Percentiles rank a stretch among this genome's conserved stretches.
Conservation (phyloP, 2,113 vertebrate species). For the Pholis gunnellus region DNA sequence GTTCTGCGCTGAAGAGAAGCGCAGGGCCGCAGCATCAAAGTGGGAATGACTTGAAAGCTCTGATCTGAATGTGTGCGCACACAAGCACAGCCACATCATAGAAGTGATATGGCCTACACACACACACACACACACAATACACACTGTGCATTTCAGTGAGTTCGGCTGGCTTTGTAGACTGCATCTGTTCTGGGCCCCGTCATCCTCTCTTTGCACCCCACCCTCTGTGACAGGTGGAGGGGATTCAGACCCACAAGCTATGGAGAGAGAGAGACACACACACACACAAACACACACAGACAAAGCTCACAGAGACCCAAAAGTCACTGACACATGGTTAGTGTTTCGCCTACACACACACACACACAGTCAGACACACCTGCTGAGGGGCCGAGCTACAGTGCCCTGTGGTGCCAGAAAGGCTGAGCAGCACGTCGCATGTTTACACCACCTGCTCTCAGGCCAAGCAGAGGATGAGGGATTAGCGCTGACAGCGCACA, state of each 20-base stretch:
- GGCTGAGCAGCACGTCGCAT: slow-evolving; percentile 62
- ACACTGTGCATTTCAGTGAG: slow-evolving; percentile 58
- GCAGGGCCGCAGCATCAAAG: slow-evolving; percentile 65
- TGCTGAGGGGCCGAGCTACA: slow-evolving; percentile 69
- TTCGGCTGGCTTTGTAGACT: slow-evolving; percentile 69
- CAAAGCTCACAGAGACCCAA: slow-evolving; percentile 25
- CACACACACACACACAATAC: slow-evolving; percentile 31
- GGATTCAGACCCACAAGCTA: slow-evolving; percentile 60
- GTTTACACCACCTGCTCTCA: slow-evolving; percentile 76
- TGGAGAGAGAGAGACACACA: slow-evolving; percentile 34
- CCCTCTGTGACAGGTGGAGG: slow-evolving; percentile 80
- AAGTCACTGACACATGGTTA: slow-evolving; percentile 71
- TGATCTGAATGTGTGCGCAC: slow-evolving; percentile 40
- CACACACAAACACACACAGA: slow-evolving; percentile 27
- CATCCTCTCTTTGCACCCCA: slow-evolving; percentile 68
- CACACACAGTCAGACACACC: slow-evolving; percentile 59
- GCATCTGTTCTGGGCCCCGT: slow-evolving; percentile 76
- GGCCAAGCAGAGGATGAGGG: slow-evolving; percentile 64
- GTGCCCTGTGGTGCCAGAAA: slow-evolving; percentile 69
- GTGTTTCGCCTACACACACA: slow-evolving; percentile 55
- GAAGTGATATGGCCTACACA: slow-evolving; percentile 37
- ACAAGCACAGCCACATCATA: slow-evolving; percentile 22
- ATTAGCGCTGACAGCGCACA: slow-evolving; percentile 60
- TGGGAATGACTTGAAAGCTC: slow-evolving; percentile 63
- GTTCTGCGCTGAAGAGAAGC: slow-evolving; percentile 61